Percentiles rank a stretch among this genome's conserved stretches.
Evolutionary conservation across 2,113 vertebrate genomes (phyloP).

Genomic region (Amphilophus citrinellus): DNA sequence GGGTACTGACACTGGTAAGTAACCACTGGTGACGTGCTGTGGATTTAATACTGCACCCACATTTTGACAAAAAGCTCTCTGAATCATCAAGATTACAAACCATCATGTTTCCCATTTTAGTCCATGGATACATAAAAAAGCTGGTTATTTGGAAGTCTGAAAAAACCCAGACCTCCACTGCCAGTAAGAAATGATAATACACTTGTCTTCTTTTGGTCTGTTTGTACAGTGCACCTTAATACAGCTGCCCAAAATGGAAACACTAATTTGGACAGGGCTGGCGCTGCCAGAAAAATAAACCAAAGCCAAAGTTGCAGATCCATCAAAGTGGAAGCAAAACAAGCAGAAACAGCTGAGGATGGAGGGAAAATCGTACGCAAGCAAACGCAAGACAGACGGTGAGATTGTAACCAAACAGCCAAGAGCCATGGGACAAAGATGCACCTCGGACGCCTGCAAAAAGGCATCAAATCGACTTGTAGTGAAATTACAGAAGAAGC

Average conservation of each 20-base stretch:
- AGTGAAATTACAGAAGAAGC: not conserved
- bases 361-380: constrained; percentile 1
- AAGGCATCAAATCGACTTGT: not conserved
- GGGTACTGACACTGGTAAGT: not conserved
- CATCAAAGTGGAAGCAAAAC: constrained; percentile 12
- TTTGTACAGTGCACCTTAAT: not conserved
- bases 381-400: constrained; percentile 6
- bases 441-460: not conserved
- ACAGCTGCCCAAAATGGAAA: not conserved
- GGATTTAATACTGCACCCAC: no score
- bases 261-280: not conserved
- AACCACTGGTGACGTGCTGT: no score
- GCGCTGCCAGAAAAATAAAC: not conserved
- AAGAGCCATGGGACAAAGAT: not conserved
- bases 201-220: not conserved
- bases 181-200: not conserved
- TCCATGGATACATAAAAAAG: no score
- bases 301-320: constrained; percentile 4
- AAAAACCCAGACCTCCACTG: not conserved
- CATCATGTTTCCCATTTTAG: no score
- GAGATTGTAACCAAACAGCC: not conserved
- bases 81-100: no score
- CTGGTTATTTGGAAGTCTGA: not conserved
- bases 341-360: not conserved
- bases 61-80: no score